Conservation (phyloP, 1,140 invertebrate species). For the Wasmannia auropunctata region DNA sequence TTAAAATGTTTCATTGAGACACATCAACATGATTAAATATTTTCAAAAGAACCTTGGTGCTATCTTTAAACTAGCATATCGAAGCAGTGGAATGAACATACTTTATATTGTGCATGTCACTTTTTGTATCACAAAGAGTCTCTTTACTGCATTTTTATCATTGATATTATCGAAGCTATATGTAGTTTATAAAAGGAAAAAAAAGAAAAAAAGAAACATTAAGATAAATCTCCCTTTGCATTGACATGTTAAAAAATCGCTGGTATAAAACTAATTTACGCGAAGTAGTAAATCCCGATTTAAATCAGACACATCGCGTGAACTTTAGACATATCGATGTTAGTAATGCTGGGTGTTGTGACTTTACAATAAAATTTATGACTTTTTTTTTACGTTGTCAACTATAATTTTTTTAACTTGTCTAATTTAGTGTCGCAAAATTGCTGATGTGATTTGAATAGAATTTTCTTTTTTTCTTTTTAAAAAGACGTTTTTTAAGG, state of each 20-base stretch:
- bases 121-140: neutral
- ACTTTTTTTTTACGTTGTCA: neutral
- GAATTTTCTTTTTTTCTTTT: neutral
- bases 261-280: neutral
- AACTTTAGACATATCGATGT: neutral
- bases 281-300: conserved; percentile 49
- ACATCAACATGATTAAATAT: neutral
- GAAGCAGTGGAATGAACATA: neutral
- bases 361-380: neutral
- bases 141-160: neutral
- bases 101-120: neutral
- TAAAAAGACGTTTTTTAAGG: neutral
- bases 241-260: neutral
- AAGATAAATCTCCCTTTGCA: neutral
- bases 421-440: neutral
- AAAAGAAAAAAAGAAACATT: neutral
- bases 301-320: conserved; percentile 20
- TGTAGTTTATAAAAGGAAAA: neutral
- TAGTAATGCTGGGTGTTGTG: neutral
- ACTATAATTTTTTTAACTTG: neutral
- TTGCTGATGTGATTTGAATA: neutral
- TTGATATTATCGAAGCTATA: neutral
- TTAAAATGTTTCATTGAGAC: neutral
- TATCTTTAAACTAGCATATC: conserved; percentile 3
- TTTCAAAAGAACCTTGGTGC: neutral